Evolutionary conservation across 2,797 vertebrate genomes (phyloP).

Genomic region (Chaetophractus vellerosus): DNA sequence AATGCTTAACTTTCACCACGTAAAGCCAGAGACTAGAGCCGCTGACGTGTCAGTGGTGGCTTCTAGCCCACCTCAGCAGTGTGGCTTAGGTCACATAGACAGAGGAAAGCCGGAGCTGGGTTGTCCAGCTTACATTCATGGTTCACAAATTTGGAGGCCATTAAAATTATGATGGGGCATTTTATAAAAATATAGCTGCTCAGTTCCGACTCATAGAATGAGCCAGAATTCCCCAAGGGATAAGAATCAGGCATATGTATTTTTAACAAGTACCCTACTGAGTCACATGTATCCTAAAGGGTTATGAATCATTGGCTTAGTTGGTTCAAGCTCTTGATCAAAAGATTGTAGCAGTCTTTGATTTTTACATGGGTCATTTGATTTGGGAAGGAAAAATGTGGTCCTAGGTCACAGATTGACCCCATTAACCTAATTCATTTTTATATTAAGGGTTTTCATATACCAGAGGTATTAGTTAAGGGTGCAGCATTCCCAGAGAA

Average conservation of each 20-base stretch:
- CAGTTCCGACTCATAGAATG: not conserved
- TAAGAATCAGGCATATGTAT: not conserved
- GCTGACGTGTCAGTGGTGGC: not conserved
- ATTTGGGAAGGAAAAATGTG: not conserved
- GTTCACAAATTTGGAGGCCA: no score
- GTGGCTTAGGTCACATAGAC: not conserved
- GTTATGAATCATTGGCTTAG: no score
- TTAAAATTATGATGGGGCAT: not conserved
- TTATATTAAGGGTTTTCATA: fast-evolving
- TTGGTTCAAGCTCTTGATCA: not conserved
- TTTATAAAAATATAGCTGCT: not conserved
- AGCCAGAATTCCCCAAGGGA: not conserved
- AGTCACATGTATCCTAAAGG: fast-evolving
- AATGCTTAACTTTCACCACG: fast-evolving
- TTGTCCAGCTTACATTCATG: not conserved
- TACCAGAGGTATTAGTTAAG: no score
- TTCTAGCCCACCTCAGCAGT: fast-evolving
- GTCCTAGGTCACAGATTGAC: not conserved
- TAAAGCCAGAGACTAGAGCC: fast-evolving
- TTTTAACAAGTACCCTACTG: fast-evolving
- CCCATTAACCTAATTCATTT: fast-evolving
- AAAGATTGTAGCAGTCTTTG: not conserved
- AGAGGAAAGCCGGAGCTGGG: no score
- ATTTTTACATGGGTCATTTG: not conserved
- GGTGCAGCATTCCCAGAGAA: fast-evolving